Conservation (phyloP, 2,113 vertebrate species). For the Myotis lucifugus region DNA sequence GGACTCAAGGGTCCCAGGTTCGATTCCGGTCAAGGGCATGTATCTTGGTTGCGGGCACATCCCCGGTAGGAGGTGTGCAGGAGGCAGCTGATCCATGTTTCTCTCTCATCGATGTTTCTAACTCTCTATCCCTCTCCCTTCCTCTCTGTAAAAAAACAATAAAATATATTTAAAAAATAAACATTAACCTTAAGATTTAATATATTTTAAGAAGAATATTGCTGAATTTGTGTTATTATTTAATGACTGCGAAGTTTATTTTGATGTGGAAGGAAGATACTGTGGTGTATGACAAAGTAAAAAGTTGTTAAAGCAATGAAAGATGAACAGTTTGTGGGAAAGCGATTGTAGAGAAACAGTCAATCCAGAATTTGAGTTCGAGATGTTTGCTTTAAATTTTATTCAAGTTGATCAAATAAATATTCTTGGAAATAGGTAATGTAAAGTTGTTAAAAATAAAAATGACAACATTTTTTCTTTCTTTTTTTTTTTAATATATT, state of each 20-base stretch:
- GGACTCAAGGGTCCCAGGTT: too few species aligned
- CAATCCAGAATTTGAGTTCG: slow-evolving; percentile 31
- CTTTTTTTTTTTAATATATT: too few species aligned
- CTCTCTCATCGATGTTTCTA: too few species aligned
- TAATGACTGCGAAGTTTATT: slow-evolving; percentile 21
- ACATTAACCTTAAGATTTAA: slow-evolving; percentile 3
- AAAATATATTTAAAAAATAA: background rate
- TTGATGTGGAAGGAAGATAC: background rate
- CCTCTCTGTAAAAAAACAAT: too few species aligned
- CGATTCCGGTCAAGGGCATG: too few species aligned
- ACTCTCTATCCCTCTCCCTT: too few species aligned
- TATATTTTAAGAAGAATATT: slow-evolving; percentile 39
- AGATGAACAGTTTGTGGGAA: background rate
- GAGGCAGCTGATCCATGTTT: too few species aligned
- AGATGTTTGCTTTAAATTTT: slow-evolving; percentile 39
- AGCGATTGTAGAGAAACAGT: background rate
- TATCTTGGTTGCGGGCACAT: too few species aligned
- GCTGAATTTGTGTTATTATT: background rate
- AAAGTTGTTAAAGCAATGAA: slow-evolving; percentile 22
- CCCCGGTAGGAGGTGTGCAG: too few species aligned
- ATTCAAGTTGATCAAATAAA: slow-evolving; percentile 31
- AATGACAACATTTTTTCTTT: background rate
- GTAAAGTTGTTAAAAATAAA: slow-evolving; percentile 44
- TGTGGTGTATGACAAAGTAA: background rate
- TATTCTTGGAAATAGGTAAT: slow-evolving; percentile 4